These are phyloP conservation scores for Merluccius polli DNA, from an alignment of 2,797 vertebrate genomes.

Conservation along the genomic window DNA sequence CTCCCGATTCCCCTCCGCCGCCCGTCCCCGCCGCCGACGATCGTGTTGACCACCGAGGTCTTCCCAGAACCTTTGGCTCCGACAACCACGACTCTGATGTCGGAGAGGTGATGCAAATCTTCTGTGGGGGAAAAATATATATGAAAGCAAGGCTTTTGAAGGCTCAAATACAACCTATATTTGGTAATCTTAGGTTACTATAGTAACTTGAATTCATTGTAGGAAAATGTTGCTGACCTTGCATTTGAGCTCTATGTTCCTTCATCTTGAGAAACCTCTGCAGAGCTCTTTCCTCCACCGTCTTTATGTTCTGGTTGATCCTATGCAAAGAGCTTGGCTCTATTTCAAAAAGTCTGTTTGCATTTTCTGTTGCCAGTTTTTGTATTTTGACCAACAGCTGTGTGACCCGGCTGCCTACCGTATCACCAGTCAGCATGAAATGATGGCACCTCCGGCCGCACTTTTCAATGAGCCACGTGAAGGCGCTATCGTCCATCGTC, in stretches of 20 bases:
- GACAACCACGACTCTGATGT: conserved; percentile 56
- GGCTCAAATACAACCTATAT: not conserved
- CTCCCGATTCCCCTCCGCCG: conserved; percentile 3
- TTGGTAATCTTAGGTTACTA: not conserved
- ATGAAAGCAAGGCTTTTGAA: not conserved
- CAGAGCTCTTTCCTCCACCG: conserved; percentile 44
- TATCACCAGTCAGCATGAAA: conserved; percentile 8
- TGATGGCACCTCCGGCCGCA: conserved; percentile 52
- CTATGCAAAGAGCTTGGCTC: conserved; percentile 7
- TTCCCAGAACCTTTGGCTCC: conserved; percentile 68
- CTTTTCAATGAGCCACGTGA: conserved; percentile 51
- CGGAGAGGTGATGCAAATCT: conserved; percentile 27
- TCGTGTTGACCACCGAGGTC: conserved; percentile 53
- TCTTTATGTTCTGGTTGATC: conserved; percentile 38
- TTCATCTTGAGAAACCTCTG: conserved; percentile 47
- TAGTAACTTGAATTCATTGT: not conserved
- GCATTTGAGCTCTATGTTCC: conserved; percentile 40
- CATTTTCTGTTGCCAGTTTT: conserved; percentile 40
- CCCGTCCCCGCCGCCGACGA: conserved; percentile 38
- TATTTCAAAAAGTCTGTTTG: conserved; percentile 50
- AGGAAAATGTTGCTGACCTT: conserved; percentile 36
- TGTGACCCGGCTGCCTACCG: not conserved
- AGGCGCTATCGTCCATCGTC: conserved; percentile 4
- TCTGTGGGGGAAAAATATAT: conserved; percentile 32
- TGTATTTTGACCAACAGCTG: conserved; percentile 54